Evolutionary conservation across 2,797 vertebrate species (phyloP), one percentile per base, ranked within the genome.

Genomic region (Oophaga sylvatica): DNA sequence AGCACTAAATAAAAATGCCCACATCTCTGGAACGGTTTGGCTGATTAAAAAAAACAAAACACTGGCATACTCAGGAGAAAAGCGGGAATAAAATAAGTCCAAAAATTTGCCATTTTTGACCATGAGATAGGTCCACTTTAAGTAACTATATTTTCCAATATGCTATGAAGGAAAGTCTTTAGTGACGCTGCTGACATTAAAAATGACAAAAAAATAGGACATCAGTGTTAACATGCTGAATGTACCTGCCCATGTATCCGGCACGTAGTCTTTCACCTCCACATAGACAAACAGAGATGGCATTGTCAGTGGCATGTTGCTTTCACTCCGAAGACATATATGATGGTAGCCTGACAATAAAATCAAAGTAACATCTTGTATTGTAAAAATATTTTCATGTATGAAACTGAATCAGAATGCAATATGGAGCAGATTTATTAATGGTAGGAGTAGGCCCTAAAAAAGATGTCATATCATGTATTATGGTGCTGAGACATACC

Each of bases 181-280:
- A 63, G 62, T 20, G 20, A 63, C 4, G 19, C 8, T 20, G 20
- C 20, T 63, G 20, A 63, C 20, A 7, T 20, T 22, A 19, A 63
- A 19, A 22, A 63, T 63, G n/a, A 75, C 7, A 73, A 10, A 45
- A 20, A 67, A 11, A 12, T 67, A 67, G 22, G 22, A 67, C n/a
- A 22, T 53, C 22, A 67, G 22, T 26, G 13, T 9, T 41, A 53
- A 62, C 29, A 41, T 41, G 48, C 4, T 48, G 20, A 2, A 3
- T 5, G 16, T 93, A 99, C 98, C 98, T 95, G 97, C 97, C 92
- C 97, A 99, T 4, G 96, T 96, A 12, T 98, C 98, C 0, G 98
- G 98, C 57, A 99, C 96, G 1, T 99, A 99, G 93, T 99, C 98
- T 93, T 98, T 99, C 91, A 99, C 94, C 91, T 99, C 97, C 80